These are phyloP conservation scores for Fukomys damarensis DNA, from an alignment of 2,113 vertebrate species.

Conservation along the genomic window DNA sequence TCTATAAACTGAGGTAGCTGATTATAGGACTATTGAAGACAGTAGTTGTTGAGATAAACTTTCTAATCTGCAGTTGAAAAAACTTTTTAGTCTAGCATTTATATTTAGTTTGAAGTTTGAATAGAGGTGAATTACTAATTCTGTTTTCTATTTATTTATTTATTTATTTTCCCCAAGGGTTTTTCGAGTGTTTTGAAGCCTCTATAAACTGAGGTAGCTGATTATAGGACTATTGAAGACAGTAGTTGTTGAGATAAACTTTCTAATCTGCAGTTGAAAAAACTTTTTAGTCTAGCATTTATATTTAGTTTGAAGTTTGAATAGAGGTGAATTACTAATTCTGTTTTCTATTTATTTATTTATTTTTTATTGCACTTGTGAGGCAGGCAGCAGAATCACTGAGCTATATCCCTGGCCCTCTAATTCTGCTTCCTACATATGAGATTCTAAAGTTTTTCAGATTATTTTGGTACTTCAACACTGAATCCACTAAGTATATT, in stretches of 20 bases:
- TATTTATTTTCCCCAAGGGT: background rate
- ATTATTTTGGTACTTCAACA: background rate
- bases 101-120: background rate
- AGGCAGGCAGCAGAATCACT: no score
- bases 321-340: conserved; percentile 12
- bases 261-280: background rate
- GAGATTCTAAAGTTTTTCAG: background rate
- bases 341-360: no score
- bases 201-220: background rate
- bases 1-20: background rate
- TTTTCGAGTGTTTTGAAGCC: background rate
- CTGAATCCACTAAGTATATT: background rate
- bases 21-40: background rate
- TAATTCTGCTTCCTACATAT: background rate
- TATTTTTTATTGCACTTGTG: no score
- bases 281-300: background rate
- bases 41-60: background rate
- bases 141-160: no score
- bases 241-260: background rate
- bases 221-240: background rate
- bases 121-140: conserved; percentile 12
- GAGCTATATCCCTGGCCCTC: no score
- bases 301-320: background rate
- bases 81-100: background rate
- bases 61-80: background rate